Evolutionary conservation across 1,140 invertebrate species (phyloP).

Genomic region (Drosophila kohkoa): DNA sequence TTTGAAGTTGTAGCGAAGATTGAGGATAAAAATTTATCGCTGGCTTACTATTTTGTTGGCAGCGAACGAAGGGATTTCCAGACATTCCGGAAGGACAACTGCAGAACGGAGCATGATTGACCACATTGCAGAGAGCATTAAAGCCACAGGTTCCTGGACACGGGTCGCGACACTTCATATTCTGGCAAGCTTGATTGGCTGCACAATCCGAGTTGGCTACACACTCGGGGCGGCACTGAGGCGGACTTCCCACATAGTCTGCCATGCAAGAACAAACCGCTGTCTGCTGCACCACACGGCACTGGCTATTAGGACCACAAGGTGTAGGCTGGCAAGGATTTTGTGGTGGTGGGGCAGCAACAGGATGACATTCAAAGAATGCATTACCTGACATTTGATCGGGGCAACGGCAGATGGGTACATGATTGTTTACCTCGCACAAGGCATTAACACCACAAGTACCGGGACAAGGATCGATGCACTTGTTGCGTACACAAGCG

Average conservation of each 20-base stretch:
- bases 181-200: slow-evolving; percentile 89
- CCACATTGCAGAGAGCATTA: slow-evolving; percentile 87
- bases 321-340: slow-evolving; percentile 90
- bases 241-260: slow-evolving; percentile 90
- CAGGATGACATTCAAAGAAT: slow-evolving; percentile 81
- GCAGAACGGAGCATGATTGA: slow-evolving; percentile 88
- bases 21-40: background rate
- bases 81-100: slow-evolving; percentile 87
- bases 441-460: slow-evolving; percentile 91
- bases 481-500: slow-evolving; percentile 93
- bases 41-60: slow-evolving; percentile 85
- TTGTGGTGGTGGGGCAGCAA: slow-evolving; percentile 80
- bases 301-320: slow-evolving; percentile 92
- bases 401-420: slow-evolving; percentile 91
- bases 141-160: slow-evolving; percentile 91
- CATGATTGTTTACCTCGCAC: slow-evolving; percentile 91
- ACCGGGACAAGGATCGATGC: slow-evolving; percentile 91
- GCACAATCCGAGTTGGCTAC: slow-evolving; percentile 91
- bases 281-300: slow-evolving; percentile 89
- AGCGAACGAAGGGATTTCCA: slow-evolving; percentile 89
- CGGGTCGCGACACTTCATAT: slow-evolving; percentile 92
- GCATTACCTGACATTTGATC: slow-evolving; percentile 92
- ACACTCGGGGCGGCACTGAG: slow-evolving; percentile 91
- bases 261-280: slow-evolving; percentile 91
- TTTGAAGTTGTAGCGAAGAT: background rate